Conservation (phyloP, 2,888 invertebrate species). For the Notodonta dromedarius region DNA sequence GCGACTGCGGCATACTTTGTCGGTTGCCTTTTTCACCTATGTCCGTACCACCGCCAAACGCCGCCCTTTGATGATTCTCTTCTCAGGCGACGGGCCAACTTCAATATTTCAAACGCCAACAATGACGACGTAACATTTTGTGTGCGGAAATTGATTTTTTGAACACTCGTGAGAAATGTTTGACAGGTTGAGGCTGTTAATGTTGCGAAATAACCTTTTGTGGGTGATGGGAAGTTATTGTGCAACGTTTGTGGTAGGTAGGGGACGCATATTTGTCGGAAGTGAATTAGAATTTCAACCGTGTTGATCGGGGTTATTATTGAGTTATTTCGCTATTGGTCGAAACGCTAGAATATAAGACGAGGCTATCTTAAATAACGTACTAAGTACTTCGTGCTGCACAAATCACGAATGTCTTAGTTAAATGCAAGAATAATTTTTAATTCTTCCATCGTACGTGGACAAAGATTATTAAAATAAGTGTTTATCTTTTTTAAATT, state of each 20-base stretch:
- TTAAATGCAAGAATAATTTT: no score
- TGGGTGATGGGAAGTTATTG: conserved; percentile 59
- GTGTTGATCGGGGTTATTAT: not conserved
- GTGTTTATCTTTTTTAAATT: no score
- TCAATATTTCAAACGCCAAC: conserved; percentile 78
- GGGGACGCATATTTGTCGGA: conserved; percentile 42
- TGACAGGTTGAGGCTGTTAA: conserved; percentile 73
- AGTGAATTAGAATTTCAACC: conserved; percentile 36
- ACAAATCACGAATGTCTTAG: no score
- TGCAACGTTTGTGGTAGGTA: conserved; percentile 49
- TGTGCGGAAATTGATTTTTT: conserved; percentile 84
- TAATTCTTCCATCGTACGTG: no score
- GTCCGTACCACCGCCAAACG: conserved; percentile 48
- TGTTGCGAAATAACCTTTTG: conserved; percentile 53
- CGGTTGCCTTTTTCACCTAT: conserved; percentile 48
- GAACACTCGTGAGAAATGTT: conserved; percentile 75
- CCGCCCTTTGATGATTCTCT: conserved; percentile 53
- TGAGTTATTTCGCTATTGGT: conserved; percentile 5
- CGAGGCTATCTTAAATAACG: no score
- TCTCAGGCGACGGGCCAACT: conserved; percentile 51
- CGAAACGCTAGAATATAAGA: not conserved
- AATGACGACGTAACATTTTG: conserved; percentile 79
- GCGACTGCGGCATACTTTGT: conserved; percentile 65
- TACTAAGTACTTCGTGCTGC: no score
- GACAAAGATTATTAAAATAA: no score